phyloP scores from a whole-genome alignment of 2,113 vertebrate species.

The Grallaria varia region DNA sequence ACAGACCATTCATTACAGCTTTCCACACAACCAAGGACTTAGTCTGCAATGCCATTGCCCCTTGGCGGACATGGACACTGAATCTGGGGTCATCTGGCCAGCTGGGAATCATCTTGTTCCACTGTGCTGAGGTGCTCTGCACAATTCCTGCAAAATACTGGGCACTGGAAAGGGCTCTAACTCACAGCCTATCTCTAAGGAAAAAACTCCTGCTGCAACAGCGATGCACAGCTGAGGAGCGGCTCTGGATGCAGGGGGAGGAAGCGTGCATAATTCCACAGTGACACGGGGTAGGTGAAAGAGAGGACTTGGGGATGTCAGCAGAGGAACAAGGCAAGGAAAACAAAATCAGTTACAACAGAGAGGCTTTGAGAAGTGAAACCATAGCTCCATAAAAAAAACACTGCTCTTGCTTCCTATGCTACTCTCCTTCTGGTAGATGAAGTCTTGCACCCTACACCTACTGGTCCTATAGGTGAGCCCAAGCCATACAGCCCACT shows the following conservation, averaged over 20 bases:
- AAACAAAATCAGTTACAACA: neutral
- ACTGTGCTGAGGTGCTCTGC: neutral
- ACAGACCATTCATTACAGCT: neutral
- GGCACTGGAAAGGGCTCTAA: neutral
- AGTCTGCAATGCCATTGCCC: neutral
- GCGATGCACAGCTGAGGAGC: neutral
- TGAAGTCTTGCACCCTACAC: neutral
- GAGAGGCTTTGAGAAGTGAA: neutral
- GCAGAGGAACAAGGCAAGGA: neutral
- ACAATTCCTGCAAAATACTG: neutral
- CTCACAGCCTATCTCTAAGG: neutral
- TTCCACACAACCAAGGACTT: neutral
- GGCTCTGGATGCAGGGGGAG: neutral
- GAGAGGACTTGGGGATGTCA: accelerated
- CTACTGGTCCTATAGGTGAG: neutral
- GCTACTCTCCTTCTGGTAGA: neutral
- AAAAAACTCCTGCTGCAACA: neutral
- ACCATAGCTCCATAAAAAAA: neutral
- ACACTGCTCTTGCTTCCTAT: neutral
- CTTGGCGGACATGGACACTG: neutral
- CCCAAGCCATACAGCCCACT: neutral
- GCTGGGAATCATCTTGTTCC: neutral
- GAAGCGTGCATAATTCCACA: neutral
- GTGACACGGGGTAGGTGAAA: neutral
- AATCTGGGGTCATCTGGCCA: neutral